Evolutionary conservation across 1,140 invertebrate species (phyloP), one percentile per base, ranked within the genome.

Genomic region (Drosophila persimilis): DNA sequence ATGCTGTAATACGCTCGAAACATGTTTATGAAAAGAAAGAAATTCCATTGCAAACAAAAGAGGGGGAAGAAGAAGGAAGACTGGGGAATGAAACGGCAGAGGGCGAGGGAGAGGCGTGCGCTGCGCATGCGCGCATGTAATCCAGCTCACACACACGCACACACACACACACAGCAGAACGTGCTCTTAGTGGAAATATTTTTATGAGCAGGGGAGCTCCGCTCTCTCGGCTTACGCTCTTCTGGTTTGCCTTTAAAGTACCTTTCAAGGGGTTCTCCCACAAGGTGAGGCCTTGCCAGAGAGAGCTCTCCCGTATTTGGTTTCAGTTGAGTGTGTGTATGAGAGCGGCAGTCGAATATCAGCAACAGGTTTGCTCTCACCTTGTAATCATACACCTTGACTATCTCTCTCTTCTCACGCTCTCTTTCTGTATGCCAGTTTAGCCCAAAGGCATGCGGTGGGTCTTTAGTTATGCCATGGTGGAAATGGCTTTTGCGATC

Each of bases 11-110:
- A 85, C 85, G 73, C 70, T 65, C 65, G 65, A 85, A 85, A 85
- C 81, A 86, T 85, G 81, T 85, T 83, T 85, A 86, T 86, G 81
- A 85, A 85, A 85, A 85, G 77, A 85, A 85, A 85, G 80, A 85
- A 85, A 85, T 85, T 85, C 80, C 80, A 85, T 86, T 86, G 80
- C 80, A 86, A 85, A 86, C 81, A 86, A 85, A 85, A 80, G 77
- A 74, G 67, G 53, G 76, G 61, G 9, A 1, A 39, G 15, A 8
- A 43, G 20, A 53, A 50, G 20, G 41, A 22, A 26, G 26, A 60
- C 8, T 22, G 35, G 13, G 15, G 2, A 20, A 60, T 56, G 48
- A 39, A 74, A 52, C 59, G 29, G 60, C 17, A 24, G 31, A 71
- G 56, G 43, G 72, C 76, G 46, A 54, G 47, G 48, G 58, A 70